Percentiles rank a stretch among this genome's conserved stretches.
Conservation (phyloP, 2,797 vertebrate genomes). For the Sardinella longiceps region DNA sequence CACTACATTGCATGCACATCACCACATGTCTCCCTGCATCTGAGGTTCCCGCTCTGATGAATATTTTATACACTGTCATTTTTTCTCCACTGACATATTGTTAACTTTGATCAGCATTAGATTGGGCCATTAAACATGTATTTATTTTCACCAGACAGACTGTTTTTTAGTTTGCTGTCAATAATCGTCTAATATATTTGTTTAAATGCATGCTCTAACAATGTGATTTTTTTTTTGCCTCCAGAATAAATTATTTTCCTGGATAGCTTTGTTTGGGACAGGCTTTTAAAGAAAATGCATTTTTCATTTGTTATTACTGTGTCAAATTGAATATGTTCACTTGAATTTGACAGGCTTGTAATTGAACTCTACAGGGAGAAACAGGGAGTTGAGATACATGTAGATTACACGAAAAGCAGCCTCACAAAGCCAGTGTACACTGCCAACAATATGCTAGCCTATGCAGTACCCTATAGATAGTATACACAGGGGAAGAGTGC, state of each 20-base stretch:
- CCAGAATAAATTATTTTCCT: not conserved
- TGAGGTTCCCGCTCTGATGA: not conserved
- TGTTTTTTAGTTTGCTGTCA: not conserved
- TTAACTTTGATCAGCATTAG: not conserved
- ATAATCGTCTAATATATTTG: not conserved
- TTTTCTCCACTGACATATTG: not conserved
- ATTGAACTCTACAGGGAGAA: not conserved
- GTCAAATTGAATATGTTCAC: not conserved
- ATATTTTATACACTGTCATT: not conserved
- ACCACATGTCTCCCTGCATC: not conserved
- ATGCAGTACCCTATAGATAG: not conserved
- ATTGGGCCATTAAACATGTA: constrained; percentile 6
- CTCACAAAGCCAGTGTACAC: not conserved
- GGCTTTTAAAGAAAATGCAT: not conserved
- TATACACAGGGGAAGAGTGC: not conserved
- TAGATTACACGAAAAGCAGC: not conserved
- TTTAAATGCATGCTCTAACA: not conserved
- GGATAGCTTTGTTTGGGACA: not conserved
- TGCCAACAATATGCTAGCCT: too few relatives aligned
- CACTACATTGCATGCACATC: not conserved
- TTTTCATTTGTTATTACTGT: not conserved
- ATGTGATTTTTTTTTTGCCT: not conserved
- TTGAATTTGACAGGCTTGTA: not conserved
- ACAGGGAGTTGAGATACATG: not conserved
- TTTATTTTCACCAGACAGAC: not conserved